Conservation (phyloP, 2,888 invertebrate species). For the Cantharis lateralis region DNA sequence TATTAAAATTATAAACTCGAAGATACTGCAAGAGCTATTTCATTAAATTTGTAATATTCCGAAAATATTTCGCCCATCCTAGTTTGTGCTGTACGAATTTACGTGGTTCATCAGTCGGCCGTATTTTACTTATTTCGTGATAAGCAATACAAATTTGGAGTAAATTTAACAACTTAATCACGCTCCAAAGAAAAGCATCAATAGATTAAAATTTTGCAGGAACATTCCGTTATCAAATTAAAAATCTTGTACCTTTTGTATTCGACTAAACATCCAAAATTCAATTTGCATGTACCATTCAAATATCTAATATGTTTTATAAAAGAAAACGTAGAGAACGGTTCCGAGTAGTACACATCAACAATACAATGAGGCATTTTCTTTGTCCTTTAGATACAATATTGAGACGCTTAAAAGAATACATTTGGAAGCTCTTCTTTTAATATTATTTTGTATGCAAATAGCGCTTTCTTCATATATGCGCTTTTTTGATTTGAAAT, state of each 20-base stretch:
- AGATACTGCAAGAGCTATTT: not conserved
- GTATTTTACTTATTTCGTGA: not conserved
- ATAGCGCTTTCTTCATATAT: constrained; percentile 22
- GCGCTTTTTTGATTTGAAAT: constrained; percentile 16
- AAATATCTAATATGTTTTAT: constrained; percentile 29
- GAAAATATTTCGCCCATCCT: not conserved
- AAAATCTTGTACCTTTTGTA: constrained; percentile 23
- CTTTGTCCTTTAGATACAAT: constrained; percentile 30
- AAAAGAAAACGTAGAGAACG: constrained; percentile 26
- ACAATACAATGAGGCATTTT: constrained; percentile 27
- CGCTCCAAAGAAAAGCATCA: not conserved
- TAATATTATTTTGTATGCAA: constrained; percentile 29
- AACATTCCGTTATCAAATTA: constrained; percentile 17
- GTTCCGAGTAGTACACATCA: constrained; percentile 25
- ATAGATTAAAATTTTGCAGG: not conserved
- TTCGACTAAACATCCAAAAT: constrained; percentile 21
- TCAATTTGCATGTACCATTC: constrained; percentile 28
- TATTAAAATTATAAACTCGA: not conserved
- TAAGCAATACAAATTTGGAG: not conserved
- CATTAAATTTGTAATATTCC: not conserved
- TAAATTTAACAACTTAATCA: not conserved
- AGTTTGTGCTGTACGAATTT: not conserved
- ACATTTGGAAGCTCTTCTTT: constrained; percentile 25
- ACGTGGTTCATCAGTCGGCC: not conserved
- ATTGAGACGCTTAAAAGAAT: constrained; percentile 26